Conservation (phyloP, 2,113 vertebrate species). For the Aldabrachelys gigantea region DNA sequence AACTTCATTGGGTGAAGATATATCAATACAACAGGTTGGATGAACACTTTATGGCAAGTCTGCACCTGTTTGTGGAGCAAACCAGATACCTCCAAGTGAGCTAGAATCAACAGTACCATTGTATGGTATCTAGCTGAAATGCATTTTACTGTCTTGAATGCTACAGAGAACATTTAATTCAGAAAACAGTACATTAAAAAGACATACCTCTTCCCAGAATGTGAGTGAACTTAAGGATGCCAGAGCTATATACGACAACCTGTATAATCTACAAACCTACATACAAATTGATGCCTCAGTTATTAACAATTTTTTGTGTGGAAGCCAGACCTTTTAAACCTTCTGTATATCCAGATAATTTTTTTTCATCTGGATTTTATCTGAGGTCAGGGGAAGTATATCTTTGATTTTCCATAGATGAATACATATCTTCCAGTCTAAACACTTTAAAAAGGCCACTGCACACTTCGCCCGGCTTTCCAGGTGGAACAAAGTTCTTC, state of each 20-base stretch:
- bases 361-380: not conserved
- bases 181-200: not conserved
- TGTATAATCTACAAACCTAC: not conserved
- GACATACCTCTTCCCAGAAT: not conserved
- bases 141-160: not conserved
- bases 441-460: slow-evolving; percentile 15
- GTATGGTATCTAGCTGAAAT: not conserved
- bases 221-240: not conserved
- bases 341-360: not conserved
- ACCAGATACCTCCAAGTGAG: not conserved
- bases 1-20: not conserved
- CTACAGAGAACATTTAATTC: not conserved
- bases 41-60: not conserved
- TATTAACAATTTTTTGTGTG: not conserved
- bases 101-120: not conserved
- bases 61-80: not conserved
- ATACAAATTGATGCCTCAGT: not conserved
- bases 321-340: not conserved
- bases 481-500: not conserved
- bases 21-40: not conserved
- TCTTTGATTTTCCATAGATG: not conserved
- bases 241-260: not conserved
- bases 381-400: not conserved
- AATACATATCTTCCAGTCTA: not conserved
- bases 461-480: not conserved